Conservation (phyloP, 1,140 invertebrate genomes). For the Drosophila kurseongensis region DNA sequence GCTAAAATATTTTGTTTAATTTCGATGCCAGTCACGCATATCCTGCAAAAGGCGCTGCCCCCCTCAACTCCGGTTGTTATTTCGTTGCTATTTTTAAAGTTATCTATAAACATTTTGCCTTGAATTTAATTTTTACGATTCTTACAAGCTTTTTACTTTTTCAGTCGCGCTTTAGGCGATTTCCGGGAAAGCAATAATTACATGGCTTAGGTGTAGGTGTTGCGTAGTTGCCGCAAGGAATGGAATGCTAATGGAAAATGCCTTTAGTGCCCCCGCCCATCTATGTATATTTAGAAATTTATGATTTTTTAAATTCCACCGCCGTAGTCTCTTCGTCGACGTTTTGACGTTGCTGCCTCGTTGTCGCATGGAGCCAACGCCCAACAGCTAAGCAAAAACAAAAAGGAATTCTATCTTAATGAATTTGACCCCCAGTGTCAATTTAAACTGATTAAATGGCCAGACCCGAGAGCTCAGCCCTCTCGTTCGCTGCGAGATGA, state of each 20-base stretch:
- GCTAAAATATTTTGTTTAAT: slow-evolving; percentile 70
- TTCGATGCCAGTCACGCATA: slow-evolving; percentile 79
- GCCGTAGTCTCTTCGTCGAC: slow-evolving; percentile 12
- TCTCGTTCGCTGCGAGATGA: slow-evolving; percentile 3
- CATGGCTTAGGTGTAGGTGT: slow-evolving; percentile 29
- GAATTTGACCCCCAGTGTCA: slow-evolving; percentile 83
- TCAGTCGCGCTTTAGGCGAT: slow-evolving; percentile 19
- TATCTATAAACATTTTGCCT: slow-evolving; percentile 65
- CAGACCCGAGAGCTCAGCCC: slow-evolving; percentile 56
- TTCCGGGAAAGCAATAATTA: slow-evolving; percentile 53
- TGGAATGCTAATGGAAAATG: slow-evolving; percentile 57
- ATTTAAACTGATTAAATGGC: slow-evolving; percentile 79
- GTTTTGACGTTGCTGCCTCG: slow-evolving; percentile 5
- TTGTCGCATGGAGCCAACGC: slow-evolving; percentile 52
- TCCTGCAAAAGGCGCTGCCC: slow-evolving; percentile 49
- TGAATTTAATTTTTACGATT: slow-evolving; percentile 30
- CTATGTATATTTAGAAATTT: slow-evolving; percentile 64
- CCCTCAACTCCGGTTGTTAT: slow-evolving; percentile 25
- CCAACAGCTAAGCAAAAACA: slow-evolving; percentile 62
- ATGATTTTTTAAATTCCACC: slow-evolving; percentile 55
- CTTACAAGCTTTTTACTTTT: slow-evolving; percentile 5
- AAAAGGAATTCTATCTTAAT: slow-evolving; percentile 82
- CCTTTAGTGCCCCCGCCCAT: slow-evolving; percentile 49
- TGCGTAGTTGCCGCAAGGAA: slow-evolving; percentile 2
- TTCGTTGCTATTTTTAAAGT: slow-evolving; percentile 55